phyloP scores from a whole-genome alignment of 2,113 vertebrate species.

The Natator depressus region DNA sequence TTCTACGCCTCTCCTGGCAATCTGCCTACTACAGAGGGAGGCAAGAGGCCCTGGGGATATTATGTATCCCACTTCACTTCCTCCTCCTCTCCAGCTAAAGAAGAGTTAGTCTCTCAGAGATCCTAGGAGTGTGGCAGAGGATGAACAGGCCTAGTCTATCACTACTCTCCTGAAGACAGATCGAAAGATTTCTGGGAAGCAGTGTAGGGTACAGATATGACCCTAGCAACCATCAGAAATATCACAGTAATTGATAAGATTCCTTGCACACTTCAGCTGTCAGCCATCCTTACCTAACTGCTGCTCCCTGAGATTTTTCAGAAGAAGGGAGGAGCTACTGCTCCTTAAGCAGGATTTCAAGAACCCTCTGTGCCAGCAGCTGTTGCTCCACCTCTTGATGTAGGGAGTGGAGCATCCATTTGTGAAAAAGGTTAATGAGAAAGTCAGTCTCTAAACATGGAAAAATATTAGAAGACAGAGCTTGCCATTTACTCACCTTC shows the following conservation, averaged over 20 bases:
- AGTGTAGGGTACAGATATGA: background rate
- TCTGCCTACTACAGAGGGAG: background rate
- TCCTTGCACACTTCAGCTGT: background rate
- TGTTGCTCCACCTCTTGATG: fast-evolving
- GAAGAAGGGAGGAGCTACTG: background rate
- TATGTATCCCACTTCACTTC: background rate
- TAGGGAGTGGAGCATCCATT: background rate
- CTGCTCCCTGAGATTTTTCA: too few relatives aligned
- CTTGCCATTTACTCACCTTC: background rate
- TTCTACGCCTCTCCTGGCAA: background rate
- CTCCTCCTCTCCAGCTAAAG: too few relatives aligned
- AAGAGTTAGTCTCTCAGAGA: too few relatives aligned
- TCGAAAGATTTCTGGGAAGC: background rate
- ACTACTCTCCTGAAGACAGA: background rate
- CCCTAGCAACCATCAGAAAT: background rate
- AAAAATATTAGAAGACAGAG: background rate
- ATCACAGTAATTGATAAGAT: background rate
- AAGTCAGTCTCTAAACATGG: background rate
- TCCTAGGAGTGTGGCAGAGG: too few relatives aligned
- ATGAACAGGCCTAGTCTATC: background rate
- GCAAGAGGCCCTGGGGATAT: background rate
- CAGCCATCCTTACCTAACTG: background rate
- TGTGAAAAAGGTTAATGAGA: background rate
- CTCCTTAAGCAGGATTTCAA: background rate
- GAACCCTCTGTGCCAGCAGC: background rate